Base-by-base conservation (phyloP, 2,888 invertebrate genomes). In the Limnephilus marmoratus region DNA sequence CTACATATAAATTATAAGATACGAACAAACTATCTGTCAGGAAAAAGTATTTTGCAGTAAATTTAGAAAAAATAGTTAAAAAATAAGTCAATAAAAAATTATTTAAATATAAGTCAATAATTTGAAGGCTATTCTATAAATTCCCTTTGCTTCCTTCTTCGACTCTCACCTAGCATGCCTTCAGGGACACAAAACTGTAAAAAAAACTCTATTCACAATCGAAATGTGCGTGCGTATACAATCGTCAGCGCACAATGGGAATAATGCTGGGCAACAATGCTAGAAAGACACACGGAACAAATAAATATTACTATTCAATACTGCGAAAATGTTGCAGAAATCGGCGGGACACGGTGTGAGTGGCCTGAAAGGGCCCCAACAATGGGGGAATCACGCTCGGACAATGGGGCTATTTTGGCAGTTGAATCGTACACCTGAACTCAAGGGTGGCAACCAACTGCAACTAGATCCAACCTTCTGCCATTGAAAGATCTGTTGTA, bases 241-340 rank as follows among this genome's bases (percentile, higher is more conserved):
- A 93, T 93, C 93, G 93, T 90, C 93, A 91, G 13, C 13, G 83
- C 87, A 93, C 93, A 93, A 93, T 92, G 85, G 92, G 90, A 92
- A 93, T 92, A 93, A 93, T 93, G 87, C 90, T 15, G 49, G 87
- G 91, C 80, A 91, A 93, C 93, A 93, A 93, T 92, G 86, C 89
- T 29, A 91, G 92, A 93, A 93, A 93, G 93, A 93, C 93, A 93
- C 93, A 91, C 91, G 93, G 93, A 93, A 93, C 93, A 93, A 93
- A 93, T 93, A 93, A 92, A 93, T 93, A 93, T 93, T 93, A 93
- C 92, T 93, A 93, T 93, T 93, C 92, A 93, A 93, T 93, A 92
- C 92, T 89, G 83, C 82, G 92, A 93, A 92, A 91, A 92, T 91
- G 93, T 93, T 93, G 93, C 93, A 89, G 91, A 92, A 93, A 92